These are phyloP conservation scores for Xestia rhomboidea DNA, from an alignment of 2,888 invertebrate species.

Conservation along the genomic window DNA sequence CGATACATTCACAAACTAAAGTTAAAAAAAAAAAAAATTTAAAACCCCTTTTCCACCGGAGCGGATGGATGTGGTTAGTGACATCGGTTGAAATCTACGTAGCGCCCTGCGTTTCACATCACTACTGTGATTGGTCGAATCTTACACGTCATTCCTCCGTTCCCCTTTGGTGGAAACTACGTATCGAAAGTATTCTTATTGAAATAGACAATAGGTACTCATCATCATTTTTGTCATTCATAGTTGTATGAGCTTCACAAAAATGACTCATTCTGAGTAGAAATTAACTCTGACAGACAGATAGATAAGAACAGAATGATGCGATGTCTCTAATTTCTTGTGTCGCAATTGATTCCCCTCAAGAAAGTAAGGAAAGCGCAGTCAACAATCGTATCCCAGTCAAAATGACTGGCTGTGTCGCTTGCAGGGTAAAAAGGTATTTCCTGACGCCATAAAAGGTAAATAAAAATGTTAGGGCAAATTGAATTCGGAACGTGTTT, in stretches of 20 bases:
- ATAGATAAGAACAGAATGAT: neutral
- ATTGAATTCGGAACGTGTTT: slow-evolving; percentile 66
- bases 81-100: neutral
- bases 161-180: neutral
- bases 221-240: neutral
- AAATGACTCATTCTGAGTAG: neutral
- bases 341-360: neutral
- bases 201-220: neutral
- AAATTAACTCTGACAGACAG: neutral
- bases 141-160: neutral
- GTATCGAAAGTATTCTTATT: neutral
- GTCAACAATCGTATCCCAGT: slow-evolving; percentile 3
- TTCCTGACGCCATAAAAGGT: slow-evolving; percentile 58
- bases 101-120: neutral
- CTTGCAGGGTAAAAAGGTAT: slow-evolving; percentile 39
- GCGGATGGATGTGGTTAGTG: neutral
- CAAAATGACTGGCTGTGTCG: slow-evolving; percentile 29
- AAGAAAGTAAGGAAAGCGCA: slow-evolving; percentile 10
- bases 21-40: neutral
- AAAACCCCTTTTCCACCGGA: neutral
- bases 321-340: neutral
- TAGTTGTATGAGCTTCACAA: neutral
- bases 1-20: neutral
- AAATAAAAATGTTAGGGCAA: slow-evolving; percentile 62
- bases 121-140: neutral